phyloP scores from a whole-genome alignment of 2,888 invertebrate genomes.

The Timema cristinae region DNA sequence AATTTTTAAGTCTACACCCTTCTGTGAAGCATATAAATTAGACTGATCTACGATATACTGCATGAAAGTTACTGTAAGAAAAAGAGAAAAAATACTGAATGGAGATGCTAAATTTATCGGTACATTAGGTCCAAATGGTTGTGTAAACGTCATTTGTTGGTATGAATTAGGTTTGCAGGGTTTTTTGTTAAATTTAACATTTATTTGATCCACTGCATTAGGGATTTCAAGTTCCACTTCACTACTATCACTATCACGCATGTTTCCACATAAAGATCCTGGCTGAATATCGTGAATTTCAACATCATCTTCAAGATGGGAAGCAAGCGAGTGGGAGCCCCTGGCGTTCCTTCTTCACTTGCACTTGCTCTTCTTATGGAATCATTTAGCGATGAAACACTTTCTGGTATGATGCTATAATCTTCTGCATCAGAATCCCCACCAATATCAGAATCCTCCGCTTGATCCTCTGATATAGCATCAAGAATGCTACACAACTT shows the following conservation, averaged over 20 bases:
- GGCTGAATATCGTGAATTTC: too few species aligned
- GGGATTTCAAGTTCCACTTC: neutral
- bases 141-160: neutral
- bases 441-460: neutral
- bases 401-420: neutral
- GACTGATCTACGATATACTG: conserved; percentile 15
- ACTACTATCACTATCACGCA: too few species aligned
- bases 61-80: conserved; percentile 9
- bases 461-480: neutral
- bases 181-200: neutral
- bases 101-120: conserved; percentile 1
- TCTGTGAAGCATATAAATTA: conserved; percentile 16
- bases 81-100: conserved; percentile 4
- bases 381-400: neutral
- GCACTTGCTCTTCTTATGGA: neutral
- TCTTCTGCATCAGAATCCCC: conserved; percentile 8
- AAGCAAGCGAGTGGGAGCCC: too few species aligned
- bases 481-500: neutral
- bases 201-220: neutral
- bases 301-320: too few species aligned
- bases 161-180: neutral
- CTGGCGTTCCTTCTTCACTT: neutral
- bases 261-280: too few species aligned
- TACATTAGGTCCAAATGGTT: conserved; percentile 3
- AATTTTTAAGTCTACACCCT: conserved; percentile 5